Percentiles rank a stretch among this genome's conserved stretches.
Conservation (phyloP, 1,140 invertebrate species). For the Camponotus pennsylvanicus region DNA sequence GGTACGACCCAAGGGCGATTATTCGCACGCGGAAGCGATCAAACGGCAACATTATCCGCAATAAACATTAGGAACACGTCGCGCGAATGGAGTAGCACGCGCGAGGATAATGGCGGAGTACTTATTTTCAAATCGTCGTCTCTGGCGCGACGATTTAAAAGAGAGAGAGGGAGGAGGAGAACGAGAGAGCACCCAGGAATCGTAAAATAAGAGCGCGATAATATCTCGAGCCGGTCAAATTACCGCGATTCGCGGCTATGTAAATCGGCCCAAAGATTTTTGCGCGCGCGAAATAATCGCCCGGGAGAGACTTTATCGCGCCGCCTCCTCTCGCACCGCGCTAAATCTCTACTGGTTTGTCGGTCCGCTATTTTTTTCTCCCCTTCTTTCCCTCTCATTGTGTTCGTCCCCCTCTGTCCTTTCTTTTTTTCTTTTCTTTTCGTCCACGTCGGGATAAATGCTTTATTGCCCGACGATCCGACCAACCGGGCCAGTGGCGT, state of each 20-base stretch:
- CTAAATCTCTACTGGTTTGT: conserved; percentile 68
- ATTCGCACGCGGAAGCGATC: conserved; percentile 62
- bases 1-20: not conserved
- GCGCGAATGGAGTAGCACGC: not conserved
- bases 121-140: conserved; percentile 62
- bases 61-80: conserved; percentile 61
- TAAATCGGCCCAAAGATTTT: conserved; percentile 64
- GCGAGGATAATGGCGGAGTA: conserved; percentile 48
- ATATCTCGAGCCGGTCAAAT: conserved; percentile 1
- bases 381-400: conserved; percentile 9
- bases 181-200: not conserved
- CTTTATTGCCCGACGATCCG: conserved; percentile 47
- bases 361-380: conserved; percentile 18
- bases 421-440: conserved; percentile 32
- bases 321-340: conserved; percentile 58
- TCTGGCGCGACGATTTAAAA: not conserved
- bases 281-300: conserved; percentile 54
- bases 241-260: conserved; percentile 13
- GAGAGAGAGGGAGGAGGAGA: not conserved
- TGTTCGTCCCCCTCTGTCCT: conserved; percentile 42
- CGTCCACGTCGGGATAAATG: conserved; percentile 54
- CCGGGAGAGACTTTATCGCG: conserved; percentile 58
- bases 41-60: conserved; percentile 17
- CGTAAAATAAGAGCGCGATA: conserved; percentile 7
- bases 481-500: conserved; percentile 1